These are phyloP conservation scores for Cotesia glomerata DNA, from an alignment of 1,140 invertebrate genomes.

Conservation along the genomic window DNA sequence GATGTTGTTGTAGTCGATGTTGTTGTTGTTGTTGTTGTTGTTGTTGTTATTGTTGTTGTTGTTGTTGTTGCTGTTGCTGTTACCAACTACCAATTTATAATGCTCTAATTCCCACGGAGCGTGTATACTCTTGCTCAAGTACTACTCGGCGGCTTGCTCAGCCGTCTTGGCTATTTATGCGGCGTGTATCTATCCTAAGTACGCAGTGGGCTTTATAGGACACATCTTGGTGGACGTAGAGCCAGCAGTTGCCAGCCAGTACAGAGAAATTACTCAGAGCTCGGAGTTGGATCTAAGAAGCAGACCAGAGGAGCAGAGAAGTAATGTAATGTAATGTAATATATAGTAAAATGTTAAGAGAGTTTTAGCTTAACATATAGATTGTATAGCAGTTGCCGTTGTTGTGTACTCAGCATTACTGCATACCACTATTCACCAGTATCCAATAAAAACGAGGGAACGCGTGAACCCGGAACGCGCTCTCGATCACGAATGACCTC, in stretches of 20 bases:
- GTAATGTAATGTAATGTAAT: neutral
- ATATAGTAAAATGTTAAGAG: too few species aligned
- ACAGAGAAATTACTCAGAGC: neutral
- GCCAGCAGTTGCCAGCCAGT: neutral
- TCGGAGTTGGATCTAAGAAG: neutral
- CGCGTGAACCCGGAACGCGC: constrained; percentile 34
- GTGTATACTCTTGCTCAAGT: constrained; percentile 6
- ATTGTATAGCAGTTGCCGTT: too few species aligned
- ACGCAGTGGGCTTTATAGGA: constrained; percentile 20
- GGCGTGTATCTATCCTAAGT: constrained; percentile 14
- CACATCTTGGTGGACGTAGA: neutral
- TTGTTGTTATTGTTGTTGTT: neutral
- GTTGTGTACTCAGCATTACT: too few species aligned
- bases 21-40: too few species aligned
- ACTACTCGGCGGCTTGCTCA: neutral
- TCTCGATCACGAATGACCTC: constrained; percentile 27
- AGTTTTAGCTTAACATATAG: too few species aligned
- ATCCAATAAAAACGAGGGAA: neutral
- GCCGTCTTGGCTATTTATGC: constrained; percentile 28
- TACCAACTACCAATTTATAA: constrained; percentile 11
- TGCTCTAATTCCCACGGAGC: constrained; percentile 38
- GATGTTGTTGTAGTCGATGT: neutral
- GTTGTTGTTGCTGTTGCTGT: neutral
- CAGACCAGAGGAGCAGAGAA: neutral
- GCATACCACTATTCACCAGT: too few species aligned